Conservation (phyloP, 2,888 invertebrate species). For the Lycocerus yunnanus region DNA sequence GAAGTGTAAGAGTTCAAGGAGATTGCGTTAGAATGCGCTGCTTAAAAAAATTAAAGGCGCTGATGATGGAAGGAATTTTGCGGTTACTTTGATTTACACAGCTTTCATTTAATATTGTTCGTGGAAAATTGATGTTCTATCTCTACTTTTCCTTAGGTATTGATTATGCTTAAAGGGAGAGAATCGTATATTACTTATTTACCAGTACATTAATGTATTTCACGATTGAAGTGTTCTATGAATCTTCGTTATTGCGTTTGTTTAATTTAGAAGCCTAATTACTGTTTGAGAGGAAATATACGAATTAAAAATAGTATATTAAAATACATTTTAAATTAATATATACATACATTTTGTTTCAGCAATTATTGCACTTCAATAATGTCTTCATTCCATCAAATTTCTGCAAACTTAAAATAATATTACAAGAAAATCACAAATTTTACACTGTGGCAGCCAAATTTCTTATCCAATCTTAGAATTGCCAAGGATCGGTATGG, state of each 20-base stretch:
- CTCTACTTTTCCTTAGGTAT: slow-evolving; percentile 7
- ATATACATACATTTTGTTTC: too few species aligned
- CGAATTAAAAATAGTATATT: background rate
- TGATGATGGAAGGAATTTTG: slow-evolving; percentile 44
- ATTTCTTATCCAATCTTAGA: too few species aligned
- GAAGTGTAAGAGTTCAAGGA: slow-evolving; percentile 42
- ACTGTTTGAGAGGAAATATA: slow-evolving; percentile 27
- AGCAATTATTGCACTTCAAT: too few species aligned
- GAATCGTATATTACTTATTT: slow-evolving; percentile 2
- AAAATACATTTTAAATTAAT: too few species aligned
- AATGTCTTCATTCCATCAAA: too few species aligned
- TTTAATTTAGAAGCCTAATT: slow-evolving; percentile 29
- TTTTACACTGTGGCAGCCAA: too few species aligned
- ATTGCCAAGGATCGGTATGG: too few species aligned
- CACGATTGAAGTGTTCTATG: slow-evolving; percentile 27
- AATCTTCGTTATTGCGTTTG: slow-evolving; percentile 29
- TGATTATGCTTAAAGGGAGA: slow-evolving; percentile 5
- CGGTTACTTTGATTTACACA: slow-evolving; percentile 54
- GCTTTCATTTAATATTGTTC: slow-evolving; percentile 27
- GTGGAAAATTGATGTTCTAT: slow-evolving; percentile 20
- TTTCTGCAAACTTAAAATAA: too few species aligned
- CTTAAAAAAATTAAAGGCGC: slow-evolving; percentile 32
- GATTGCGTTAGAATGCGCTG: slow-evolving; percentile 47
- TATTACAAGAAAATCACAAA: too few species aligned
- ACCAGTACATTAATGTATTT: background rate